Base-by-base conservation (phyloP, 2,797 vertebrate species). In the Lophura swinhoii region DNA sequence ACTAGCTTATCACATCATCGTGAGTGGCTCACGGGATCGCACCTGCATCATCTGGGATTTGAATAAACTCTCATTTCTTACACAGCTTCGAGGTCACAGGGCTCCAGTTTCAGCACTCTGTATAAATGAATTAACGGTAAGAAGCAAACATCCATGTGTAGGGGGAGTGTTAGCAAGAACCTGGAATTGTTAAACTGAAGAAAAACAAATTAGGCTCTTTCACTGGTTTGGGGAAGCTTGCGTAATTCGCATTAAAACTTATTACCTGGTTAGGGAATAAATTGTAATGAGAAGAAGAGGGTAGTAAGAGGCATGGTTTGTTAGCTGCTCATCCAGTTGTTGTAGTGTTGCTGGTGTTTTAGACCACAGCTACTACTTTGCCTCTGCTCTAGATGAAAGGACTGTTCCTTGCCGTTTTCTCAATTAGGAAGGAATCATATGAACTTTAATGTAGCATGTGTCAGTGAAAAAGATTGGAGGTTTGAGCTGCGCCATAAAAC, bases 41-140 rank as follows among this genome's bases (percentile, higher is more conserved):
- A 99, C 99, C 90, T 99, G 99, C 97, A 99, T 99, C 98, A 98
- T 99, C 93, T 99, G 99, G 99, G 99, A 99, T 93, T 97, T 99
- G 93, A 99, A 99, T 92, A 99, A 99, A 92, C 98, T 99, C 5
- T 99, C 99, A 2, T 99, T 99, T 74, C 98, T 99, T 69, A 99
- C 99, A 2, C 99, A 99, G 96, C 98, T 99, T 71, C 97, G 99
- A 12, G 99, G 99, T 14, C 99, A 99, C 96, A 98, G 98, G 33
- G 99, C 99, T 11, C 99, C 99, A 0, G 98, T 99, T 62, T 99
- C 99, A 2, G 99, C 99, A 4, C 98, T 99, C 79, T 99, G 99
- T 55, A 99, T 99, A 97, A 99, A 99, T 7, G 99, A 99, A 41
- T 96, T 99, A 94, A 99, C 99, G 87, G 99, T 99, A 94, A 93